phyloP scores from a whole-genome alignment of 2,113 vertebrate species.

The Phrynosoma platyrhinos region DNA sequence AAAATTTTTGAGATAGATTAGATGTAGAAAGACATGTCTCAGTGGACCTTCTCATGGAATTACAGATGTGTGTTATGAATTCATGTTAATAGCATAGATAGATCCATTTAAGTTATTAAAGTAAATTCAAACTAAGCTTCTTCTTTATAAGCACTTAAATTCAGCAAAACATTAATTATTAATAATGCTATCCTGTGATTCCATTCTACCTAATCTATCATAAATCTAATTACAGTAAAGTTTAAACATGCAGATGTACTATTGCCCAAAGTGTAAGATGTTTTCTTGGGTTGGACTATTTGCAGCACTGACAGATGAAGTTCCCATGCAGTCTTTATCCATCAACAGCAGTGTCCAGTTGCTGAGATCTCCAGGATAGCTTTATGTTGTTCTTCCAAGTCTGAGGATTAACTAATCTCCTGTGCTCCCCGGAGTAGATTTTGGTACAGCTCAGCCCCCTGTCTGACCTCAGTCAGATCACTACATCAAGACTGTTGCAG shows the following conservation, averaged over 20 bases:
- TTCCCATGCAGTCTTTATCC: background rate
- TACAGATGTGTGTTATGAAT: too few species aligned
- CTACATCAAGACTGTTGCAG: too few species aligned
- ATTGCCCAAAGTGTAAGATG: background rate
- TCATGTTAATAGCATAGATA: constrained; percentile 8
- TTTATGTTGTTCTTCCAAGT: too few species aligned
- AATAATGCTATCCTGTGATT: background rate
- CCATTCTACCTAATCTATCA: background rate
- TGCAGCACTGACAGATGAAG: background rate
- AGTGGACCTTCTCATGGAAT: too few species aligned
- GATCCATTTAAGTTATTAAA: background rate
- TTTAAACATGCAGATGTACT: background rate
- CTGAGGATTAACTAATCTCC: background rate
- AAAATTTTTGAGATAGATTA: too few species aligned
- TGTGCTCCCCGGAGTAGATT: background rate
- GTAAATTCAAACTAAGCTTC: constrained; percentile 37
- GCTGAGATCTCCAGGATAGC: too few species aligned
- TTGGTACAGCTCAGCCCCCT: background rate
- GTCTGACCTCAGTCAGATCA: background rate
- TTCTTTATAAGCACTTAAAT: background rate
- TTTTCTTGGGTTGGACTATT: background rate
- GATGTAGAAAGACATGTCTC: too few species aligned
- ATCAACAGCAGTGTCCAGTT: background rate
- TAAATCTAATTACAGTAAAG: background rate
- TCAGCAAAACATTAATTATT: background rate